Evolutionary conservation across 2,888 invertebrate genomes (phyloP).

Genomic region (Petrolisthes cinctipes): DNA sequence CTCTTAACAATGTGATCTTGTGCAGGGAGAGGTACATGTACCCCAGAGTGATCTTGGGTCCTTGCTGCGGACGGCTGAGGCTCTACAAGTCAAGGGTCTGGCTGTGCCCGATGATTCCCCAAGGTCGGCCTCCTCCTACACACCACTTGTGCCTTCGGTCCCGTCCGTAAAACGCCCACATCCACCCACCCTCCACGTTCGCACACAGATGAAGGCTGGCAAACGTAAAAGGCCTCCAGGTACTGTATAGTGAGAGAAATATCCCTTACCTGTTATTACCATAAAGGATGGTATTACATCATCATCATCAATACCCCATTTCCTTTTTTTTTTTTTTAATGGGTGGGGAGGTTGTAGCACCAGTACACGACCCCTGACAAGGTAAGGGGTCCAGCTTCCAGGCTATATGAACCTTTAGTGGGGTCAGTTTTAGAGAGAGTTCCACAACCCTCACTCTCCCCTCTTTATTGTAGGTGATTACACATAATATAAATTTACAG

Average conservation of each 20-base stretch:
- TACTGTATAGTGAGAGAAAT: conserved; percentile 8
- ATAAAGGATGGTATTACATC: background rate
- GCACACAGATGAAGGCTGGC: conserved; percentile 33
- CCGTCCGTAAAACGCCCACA: conserved; percentile 51
- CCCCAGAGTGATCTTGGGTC: conserved; percentile 63
- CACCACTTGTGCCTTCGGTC: conserved; percentile 57
- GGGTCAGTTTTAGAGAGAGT: too few species aligned
- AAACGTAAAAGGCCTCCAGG: conserved; percentile 57
- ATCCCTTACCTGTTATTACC: background rate
- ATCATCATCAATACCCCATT: too few species aligned
- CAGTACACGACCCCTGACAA: too few species aligned
- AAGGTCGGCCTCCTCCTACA: conserved; percentile 31
- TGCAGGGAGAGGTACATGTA: conserved; percentile 64
- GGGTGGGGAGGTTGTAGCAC: too few species aligned
- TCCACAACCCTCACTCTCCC: too few species aligned
- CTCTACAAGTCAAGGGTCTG: conserved; percentile 64
- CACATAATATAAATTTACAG: too few species aligned
- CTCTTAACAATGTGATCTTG: background rate
- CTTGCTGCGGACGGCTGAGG: conserved; percentile 63
- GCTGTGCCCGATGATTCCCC: conserved; percentile 64
- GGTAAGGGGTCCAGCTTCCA: too few species aligned
- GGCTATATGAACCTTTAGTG: too few species aligned
- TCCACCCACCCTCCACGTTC: conserved; percentile 50
- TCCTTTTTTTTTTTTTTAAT: too few species aligned
- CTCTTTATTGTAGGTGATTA: too few species aligned